phyloP scores from a whole-genome alignment of 2,888 invertebrate species.

The Prosapia bicincta region DNA sequence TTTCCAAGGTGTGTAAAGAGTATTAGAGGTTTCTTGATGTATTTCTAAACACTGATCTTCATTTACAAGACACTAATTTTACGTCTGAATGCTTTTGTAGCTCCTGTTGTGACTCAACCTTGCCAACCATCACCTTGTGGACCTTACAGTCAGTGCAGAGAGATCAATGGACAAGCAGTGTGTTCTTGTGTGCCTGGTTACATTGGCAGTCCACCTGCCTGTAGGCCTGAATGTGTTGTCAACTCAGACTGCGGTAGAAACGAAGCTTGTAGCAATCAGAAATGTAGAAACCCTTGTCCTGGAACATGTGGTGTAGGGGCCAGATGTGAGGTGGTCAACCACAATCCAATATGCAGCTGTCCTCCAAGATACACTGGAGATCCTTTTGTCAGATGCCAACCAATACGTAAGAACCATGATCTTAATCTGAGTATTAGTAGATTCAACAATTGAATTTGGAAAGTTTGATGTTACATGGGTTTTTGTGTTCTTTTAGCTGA shows the following conservation, averaged over 20 bases:
- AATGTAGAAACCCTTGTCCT: constrained; percentile 73
- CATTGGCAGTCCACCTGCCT: constrained; percentile 69
- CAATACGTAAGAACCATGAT: constrained; percentile 48
- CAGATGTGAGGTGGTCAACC: constrained; percentile 68
- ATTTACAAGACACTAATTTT: neutral
- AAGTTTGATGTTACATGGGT: constrained; percentile 37
- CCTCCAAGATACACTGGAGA: constrained; percentile 64
- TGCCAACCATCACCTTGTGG: constrained; percentile 63
- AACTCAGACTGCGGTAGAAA: constrained; percentile 67
- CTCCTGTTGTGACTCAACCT: constrained; percentile 51
- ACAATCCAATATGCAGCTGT: constrained; percentile 71
- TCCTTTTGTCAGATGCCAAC: constrained; percentile 64
- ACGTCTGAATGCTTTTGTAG: constrained; percentile 32
- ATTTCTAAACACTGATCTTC: neutral
- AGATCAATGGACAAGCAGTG: constrained; percentile 67
- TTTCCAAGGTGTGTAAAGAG: constrained; percentile 50
- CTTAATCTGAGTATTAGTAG: no score
- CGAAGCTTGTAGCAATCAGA: constrained; percentile 69
- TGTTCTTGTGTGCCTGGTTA: constrained; percentile 68
- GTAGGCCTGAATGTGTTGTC: constrained; percentile 48
- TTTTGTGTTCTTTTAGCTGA: constrained; percentile 42
- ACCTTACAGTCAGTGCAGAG: constrained; percentile 67
- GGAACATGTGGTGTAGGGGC: constrained; percentile 70
- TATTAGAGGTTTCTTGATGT: neutral
- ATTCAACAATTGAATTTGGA: no score